Conservation (phyloP, 2,797 vertebrate genomes). For the Mus spretus region DNA sequence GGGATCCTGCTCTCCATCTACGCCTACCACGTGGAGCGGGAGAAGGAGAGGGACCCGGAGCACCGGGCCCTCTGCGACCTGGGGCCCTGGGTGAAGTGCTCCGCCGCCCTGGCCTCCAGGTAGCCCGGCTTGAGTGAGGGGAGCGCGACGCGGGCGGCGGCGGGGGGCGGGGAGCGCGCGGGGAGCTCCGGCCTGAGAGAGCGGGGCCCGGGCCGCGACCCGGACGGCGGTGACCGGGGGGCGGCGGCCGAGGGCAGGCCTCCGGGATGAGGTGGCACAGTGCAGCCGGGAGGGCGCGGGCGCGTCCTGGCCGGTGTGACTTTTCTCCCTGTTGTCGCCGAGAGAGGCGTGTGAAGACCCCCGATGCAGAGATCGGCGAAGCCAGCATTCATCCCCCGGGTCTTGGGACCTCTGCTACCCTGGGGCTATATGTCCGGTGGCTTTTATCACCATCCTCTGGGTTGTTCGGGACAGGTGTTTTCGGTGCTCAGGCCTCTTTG, state of each 20-base stretch:
- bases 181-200: conserved; percentile 27
- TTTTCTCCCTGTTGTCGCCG: not conserved
- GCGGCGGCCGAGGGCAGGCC: not conserved
- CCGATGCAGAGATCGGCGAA: not conserved
- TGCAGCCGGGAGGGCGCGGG: conserved; percentile 61
- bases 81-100: conserved; percentile 96
- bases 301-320: conserved; percentile 44
- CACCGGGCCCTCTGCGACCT: conserved; percentile 96
- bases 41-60: conserved; percentile 93
- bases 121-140: conserved; percentile 81
- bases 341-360: not conserved
- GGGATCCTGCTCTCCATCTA: conserved; percentile 96
- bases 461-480: conserved; percentile 79
- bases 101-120: conserved; percentile 98
- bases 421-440: not conserved
- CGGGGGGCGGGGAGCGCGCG: conserved; percentile 73
- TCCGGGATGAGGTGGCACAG: conserved; percentile 70
- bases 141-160: conserved; percentile 3
- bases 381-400: not conserved
- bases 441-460: conserved; percentile 23
- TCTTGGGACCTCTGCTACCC: not conserved
- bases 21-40: conserved; percentile 96
- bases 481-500: conserved; percentile 76
- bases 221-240: not conserved
- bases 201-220: not conserved